These are phyloP conservation scores for Chloropsis hardwickii DNA, from an alignment of 2,113 vertebrate genomes.

Conservation along the genomic window DNA sequence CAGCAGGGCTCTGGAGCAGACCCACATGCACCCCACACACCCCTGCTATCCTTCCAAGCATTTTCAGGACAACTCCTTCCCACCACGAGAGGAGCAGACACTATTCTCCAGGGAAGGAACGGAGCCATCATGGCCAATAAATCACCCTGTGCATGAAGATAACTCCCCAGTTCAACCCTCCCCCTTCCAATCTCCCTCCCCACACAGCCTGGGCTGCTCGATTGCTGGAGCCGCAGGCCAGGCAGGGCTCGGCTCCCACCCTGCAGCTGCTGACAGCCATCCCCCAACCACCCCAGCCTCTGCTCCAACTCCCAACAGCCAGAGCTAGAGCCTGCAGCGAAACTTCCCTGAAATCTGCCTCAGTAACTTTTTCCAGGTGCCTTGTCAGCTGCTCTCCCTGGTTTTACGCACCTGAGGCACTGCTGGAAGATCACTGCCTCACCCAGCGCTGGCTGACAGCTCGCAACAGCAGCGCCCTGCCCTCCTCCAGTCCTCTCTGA, in stretches of 20 bases:
- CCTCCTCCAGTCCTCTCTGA: background rate
- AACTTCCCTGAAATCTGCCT: background rate
- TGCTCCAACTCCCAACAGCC: background rate
- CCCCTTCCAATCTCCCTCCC: background rate
- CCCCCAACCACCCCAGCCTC: fast-evolving
- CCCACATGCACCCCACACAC: fast-evolving
- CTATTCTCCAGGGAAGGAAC: background rate
- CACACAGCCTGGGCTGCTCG: background rate
- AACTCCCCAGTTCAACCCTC: background rate
- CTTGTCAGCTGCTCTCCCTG: background rate
- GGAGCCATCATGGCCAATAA: background rate
- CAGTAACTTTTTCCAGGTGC: background rate
- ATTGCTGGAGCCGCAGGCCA: fast-evolving
- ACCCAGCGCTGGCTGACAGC: background rate
- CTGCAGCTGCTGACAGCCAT: background rate
- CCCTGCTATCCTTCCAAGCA: background rate
- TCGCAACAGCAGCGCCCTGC: background rate
- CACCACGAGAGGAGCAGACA: background rate
- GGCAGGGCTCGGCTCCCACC: background rate
- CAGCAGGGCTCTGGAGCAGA: background rate
- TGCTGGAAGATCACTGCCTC: fast-evolving
- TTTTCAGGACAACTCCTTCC: background rate
- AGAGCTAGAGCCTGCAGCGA: background rate
- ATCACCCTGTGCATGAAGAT: background rate
- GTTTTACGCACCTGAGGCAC: fast-evolving